Base-by-base conservation (phyloP, 2,113 vertebrate species). In the Harpagus bidentatus region DNA sequence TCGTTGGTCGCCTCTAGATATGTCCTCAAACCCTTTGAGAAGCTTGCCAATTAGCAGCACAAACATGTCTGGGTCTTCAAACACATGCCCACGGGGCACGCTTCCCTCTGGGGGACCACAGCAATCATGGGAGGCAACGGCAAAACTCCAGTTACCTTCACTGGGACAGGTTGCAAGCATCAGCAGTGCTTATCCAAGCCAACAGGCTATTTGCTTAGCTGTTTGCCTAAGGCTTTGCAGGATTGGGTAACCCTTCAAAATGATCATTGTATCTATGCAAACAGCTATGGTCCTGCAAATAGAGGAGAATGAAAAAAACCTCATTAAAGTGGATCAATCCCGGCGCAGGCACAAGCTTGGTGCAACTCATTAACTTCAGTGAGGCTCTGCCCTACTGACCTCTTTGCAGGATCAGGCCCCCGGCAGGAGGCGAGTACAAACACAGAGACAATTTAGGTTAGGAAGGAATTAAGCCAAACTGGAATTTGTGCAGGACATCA, bases 21-120 rank as follows among this genome's bases (percentile, higher is more conserved):
- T 0, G 1, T 31, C 70, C 78, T 28, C 52, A 23, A 7, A 42
- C 34, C 55, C 83, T 34, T 48, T 23, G 59, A 62, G 73, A 36
- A 89, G 19, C n/a, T 63, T 62, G 32, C n/a, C 40, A 32, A 13
- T 16, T 2, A 38, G 40, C 50, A 84, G 52, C 40, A 63, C 34
- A 11, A 22, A 40, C 7, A 17, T 0, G 1, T 7, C 40, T 36
- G 20, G 50, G 22, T 10, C 59, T 59, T 48, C 20, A 36, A 36
- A 78, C 0, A 0, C 11, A 4, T 28, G 61, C 9, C 48, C 21
- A 0, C 0, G 31, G 78, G 52, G 29, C 73, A 71, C 2, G 0
- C 16, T 3, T 25, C 47, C 62, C 61, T 9, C 8, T 0, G 0
- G 31, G 10, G 40, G 17, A 9, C 2, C 43, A 8, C 34, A 42